These are phyloP conservation scores for Spea hammondii DNA, from an alignment of 2,797 vertebrate genomes.

Conservation along the genomic window DNA sequence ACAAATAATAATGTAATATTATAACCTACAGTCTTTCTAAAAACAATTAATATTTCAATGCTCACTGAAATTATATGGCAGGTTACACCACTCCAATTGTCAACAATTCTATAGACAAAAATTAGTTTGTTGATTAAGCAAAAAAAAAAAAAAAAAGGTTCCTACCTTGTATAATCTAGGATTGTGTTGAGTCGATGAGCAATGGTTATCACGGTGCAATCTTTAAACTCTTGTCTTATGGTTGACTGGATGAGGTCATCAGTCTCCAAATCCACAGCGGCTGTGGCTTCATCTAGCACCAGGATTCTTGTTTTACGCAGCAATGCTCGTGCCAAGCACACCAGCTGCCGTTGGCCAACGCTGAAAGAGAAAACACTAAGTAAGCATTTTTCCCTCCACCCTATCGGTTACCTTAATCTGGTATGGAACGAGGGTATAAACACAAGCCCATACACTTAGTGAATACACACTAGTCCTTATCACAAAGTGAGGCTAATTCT, in stretches of 20 bases:
- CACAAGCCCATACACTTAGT: no score
- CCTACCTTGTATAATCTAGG: constrained; percentile 88
- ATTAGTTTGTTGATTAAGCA: no score
- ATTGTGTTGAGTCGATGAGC: constrained; percentile 87
- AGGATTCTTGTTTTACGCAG: constrained; percentile 88
- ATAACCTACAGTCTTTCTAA: no score
- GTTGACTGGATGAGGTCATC: constrained; percentile 87
- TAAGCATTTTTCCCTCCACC: no score
- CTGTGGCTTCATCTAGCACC: constrained; percentile 91
- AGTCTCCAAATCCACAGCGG: constrained; percentile 86
- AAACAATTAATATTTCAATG: no score
- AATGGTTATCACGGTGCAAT: constrained; percentile 87
- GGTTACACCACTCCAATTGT: no score
- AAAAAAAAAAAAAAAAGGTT: not conserved
- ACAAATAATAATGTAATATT: not conserved
- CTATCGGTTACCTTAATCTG: no score
- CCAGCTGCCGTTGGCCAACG: constrained; percentile 89
- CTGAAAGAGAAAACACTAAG: constrained; percentile 60
- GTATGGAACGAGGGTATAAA: no score
- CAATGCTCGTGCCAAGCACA: constrained; percentile 90
- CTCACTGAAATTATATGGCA: no score
- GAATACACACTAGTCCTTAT: no score
- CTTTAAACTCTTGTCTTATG: constrained; percentile 81
- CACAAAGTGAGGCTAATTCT: no score
- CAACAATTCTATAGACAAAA: no score